Evolutionary conservation across 1,140 invertebrate species (phyloP).

Genomic region (Zaprionus davidi): DNA sequence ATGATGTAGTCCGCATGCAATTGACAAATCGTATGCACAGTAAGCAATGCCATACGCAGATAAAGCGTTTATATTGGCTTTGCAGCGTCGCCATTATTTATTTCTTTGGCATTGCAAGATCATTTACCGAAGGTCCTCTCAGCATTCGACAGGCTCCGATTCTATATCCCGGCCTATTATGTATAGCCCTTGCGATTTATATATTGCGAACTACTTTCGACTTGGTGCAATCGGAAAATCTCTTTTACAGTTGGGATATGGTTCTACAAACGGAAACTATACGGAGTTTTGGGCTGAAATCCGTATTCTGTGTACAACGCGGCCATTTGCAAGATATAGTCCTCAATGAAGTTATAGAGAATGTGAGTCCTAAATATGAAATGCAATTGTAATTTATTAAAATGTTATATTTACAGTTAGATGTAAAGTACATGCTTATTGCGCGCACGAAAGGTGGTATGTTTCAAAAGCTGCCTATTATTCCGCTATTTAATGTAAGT

Average conservation of each 20-base stretch:
- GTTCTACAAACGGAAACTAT: conserved; percentile 85
- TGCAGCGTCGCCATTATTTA: conserved; percentile 29
- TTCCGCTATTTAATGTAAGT: conserved; percentile 65
- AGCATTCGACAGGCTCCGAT: conserved; percentile 44
- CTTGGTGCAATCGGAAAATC: conserved; percentile 82
- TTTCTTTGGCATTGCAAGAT: conserved; percentile 31
- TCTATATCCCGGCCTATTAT: conserved; percentile 43
- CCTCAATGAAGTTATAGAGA: conserved; percentile 87
- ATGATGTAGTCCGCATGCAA: conserved; percentile 66
- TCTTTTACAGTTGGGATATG: conserved; percentile 85
- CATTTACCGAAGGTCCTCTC: not conserved
- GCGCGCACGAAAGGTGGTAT: conserved; percentile 74
- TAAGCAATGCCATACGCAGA: conserved; percentile 41
- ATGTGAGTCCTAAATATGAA: conserved; percentile 77
- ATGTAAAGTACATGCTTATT: conserved; percentile 84
- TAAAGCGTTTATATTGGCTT: conserved; percentile 48
- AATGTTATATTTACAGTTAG: conserved; percentile 72
- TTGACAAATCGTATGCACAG: conserved; percentile 52
- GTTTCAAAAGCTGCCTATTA: conserved; percentile 52
- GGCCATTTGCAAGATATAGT: conserved; percentile 86
- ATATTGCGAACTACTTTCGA: conserved; percentile 39
- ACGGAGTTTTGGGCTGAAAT: conserved; percentile 78
- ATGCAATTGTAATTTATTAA: conserved; percentile 1
- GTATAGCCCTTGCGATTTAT: not conserved
- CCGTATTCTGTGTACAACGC: conserved; percentile 85